phyloP scores from a whole-genome alignment of 2,888 invertebrate species.

The Pseudococcus viburni region DNA sequence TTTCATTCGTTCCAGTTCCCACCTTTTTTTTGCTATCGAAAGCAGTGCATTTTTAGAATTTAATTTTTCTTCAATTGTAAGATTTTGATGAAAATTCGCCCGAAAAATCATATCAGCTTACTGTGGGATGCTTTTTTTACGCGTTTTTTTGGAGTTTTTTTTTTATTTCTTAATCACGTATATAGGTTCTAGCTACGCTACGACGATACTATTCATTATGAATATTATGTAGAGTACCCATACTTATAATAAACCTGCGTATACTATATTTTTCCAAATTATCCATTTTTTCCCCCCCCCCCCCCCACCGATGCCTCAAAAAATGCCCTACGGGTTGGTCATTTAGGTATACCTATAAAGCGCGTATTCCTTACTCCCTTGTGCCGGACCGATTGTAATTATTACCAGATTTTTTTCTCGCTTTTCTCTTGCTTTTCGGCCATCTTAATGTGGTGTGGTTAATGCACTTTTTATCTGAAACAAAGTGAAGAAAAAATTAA shows the following conservation, averaged over 20 bases:
- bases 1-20: no score
- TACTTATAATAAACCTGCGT: not conserved
- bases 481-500: conserved; percentile 47
- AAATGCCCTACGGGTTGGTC: conserved; percentile 12
- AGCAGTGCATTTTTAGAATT: no score
- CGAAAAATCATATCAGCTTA: no score
- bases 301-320: not conserved
- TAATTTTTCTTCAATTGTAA: no score
- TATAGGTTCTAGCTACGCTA: no score
- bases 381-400: conserved; percentile 59
- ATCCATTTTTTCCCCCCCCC: not conserved
- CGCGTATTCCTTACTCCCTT: conserved; percentile 45
- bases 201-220: not conserved
- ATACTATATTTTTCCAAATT: not conserved
- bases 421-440: conserved; percentile 44
- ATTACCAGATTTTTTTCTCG: conserved; percentile 56
- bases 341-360: not conserved
- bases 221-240: not conserved
- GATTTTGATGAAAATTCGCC: no score
- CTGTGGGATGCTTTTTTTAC: no score
- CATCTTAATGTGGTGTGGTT: conserved; percentile 51
- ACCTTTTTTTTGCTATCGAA: no score
- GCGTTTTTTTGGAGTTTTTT: no score
- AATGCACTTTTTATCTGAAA: conserved; percentile 62
- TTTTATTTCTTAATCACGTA: no score